phyloP scores from a whole-genome alignment of 2,888 invertebrate species.

The Onchidella celtica region DNA sequence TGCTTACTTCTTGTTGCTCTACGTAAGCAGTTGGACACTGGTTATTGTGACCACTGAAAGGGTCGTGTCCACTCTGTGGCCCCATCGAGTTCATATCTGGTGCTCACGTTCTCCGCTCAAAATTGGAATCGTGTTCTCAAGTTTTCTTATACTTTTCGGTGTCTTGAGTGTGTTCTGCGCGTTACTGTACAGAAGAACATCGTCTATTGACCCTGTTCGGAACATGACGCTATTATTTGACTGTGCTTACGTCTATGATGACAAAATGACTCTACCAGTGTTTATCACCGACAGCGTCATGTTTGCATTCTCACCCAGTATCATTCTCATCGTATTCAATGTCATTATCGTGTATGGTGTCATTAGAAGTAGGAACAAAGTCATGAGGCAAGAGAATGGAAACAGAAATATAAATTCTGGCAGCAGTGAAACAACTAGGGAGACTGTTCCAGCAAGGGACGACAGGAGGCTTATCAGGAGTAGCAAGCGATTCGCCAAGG shows the following conservation, averaged over 20 bases:
- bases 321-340: neutral
- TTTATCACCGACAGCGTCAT: neutral
- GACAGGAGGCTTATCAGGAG: neutral
- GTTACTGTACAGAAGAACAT: neutral
- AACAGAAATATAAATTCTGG: neutral
- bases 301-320: neutral
- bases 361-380: neutral
- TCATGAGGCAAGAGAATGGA: neutral
- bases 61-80: constrained; percentile 9
- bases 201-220: too few species aligned
- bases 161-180: neutral
- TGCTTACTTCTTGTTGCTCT: neutral
- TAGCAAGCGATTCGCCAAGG: neutral
- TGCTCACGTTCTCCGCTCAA: neutral
- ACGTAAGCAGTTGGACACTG: constrained; percentile 10
- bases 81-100: neutral
- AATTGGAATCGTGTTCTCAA: neutral
- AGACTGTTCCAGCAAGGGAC: neutral
- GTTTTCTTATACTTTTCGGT: neutral
- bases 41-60: constrained; percentile 6
- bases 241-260: neutral
- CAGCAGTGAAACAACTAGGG: neutral
- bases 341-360: constrained; percentile 2
- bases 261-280: neutral
- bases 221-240: neutral